A percentile compares a stretch with the other conserved stretches of the same genome.
Evolutionary conservation across 2,888 invertebrate genomes (phyloP).

Genomic region (Aspidapion aeneum): DNA sequence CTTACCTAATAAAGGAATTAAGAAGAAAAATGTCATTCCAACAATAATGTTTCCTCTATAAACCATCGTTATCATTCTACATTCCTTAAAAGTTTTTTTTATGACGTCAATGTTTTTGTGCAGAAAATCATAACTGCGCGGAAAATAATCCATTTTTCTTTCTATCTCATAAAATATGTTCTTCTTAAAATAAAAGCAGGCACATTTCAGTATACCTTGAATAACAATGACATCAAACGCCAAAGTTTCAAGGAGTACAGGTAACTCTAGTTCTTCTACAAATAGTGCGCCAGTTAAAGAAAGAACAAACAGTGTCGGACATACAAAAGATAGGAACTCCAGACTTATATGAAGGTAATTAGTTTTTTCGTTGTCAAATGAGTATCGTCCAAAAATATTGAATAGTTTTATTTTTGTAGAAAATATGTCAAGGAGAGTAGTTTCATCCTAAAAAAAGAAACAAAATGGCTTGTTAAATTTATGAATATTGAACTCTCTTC

Average conservation of each 20-base stretch:
- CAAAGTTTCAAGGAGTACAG: neutral
- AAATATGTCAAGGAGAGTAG: neutral
- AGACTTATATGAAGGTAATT: neutral
- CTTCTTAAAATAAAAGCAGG: neutral
- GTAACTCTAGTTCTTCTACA: neutral
- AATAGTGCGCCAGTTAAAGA: neutral
- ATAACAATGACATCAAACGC: neutral
- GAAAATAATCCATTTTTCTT: neutral
- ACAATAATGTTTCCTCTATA: neutral
- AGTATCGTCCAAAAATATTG: neutral
- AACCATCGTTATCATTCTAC: neutral
- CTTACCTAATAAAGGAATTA: neutral
- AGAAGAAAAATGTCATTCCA: neutral
- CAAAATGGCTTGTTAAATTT: too few relatives aligned
- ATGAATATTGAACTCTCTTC: neutral
- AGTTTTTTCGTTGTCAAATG: neutral
- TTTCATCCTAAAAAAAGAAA: neutral
- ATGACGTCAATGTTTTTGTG: neutral
- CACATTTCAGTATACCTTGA: neutral
- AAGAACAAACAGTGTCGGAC: neutral
- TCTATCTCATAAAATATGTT: neutral
- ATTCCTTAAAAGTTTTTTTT: neutral
- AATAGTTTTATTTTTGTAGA: neutral
- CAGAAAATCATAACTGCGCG: neutral
- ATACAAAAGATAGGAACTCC: neutral